Evolutionary conservation across 2,888 invertebrate genomes (phyloP).

Genomic region (Chrysolina oricalcia): DNA sequence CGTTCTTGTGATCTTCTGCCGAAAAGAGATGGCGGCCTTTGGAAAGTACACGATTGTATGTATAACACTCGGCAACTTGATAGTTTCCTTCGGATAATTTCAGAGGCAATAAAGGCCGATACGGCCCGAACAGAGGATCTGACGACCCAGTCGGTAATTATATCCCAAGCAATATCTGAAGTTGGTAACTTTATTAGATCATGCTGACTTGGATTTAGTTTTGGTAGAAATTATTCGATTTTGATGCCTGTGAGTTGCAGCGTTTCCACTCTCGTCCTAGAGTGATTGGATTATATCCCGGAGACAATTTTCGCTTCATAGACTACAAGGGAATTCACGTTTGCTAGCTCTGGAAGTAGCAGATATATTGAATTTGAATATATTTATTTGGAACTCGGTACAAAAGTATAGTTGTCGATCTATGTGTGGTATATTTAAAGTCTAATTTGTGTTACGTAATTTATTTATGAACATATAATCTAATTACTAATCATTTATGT

Average conservation of each 20-base stretch:
- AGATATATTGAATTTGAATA: not conserved
- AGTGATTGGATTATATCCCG: slow-evolving; percentile 14
- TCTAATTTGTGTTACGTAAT: no score
- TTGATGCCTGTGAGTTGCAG: slow-evolving; percentile 46
- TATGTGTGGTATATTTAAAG: no score
- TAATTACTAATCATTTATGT: no score
- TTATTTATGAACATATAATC: no score
- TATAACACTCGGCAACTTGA: not conserved
- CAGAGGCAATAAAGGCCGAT: slow-evolving; percentile 22
- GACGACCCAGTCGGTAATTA: slow-evolving; percentile 41
- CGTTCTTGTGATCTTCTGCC: not conserved
- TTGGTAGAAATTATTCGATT: slow-evolving; percentile 51
- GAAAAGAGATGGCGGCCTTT: not conserved
- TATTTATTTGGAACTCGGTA: no score
- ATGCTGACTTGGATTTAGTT: slow-evolving; percentile 56
- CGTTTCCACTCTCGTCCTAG: slow-evolving; percentile 1
- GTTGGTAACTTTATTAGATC: slow-evolving; percentile 55
- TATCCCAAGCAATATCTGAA: slow-evolving; percentile 52
- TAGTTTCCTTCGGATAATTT: slow-evolving; percentile 4
- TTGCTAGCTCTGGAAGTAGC: not conserved
- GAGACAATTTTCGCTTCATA: not conserved
- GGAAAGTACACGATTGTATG: not conserved
- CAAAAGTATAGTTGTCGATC: no score
- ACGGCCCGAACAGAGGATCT: slow-evolving; percentile 10
- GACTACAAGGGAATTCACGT: no score